phyloP scores from a whole-genome alignment of 2,888 invertebrate genomes.

The Acronicta aceris region DNA sequence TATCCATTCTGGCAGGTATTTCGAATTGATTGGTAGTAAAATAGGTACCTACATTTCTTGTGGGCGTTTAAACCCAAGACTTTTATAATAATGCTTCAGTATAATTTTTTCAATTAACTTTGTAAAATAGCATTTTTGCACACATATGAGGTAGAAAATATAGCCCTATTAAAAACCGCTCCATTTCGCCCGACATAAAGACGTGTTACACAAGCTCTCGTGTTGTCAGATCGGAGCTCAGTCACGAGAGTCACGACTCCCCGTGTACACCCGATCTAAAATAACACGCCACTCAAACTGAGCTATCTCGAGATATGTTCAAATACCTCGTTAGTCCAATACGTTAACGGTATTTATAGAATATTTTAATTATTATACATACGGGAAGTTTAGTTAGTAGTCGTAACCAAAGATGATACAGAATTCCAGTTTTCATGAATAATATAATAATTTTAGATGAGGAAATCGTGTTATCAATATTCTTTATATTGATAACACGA shows the following conservation, averaged over 20 bases:
- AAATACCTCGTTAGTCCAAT: constrained; percentile 56
- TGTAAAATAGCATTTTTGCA: neutral
- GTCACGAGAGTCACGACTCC: constrained; percentile 73
- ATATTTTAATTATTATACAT: constrained; percentile 60
- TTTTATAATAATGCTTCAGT: too few species aligned
- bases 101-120: constrained; percentile 1
- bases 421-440: constrained; percentile 19
- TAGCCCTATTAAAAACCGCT: constrained; percentile 48
- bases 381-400: constrained; percentile 20
- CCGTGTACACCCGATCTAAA: constrained; percentile 59
- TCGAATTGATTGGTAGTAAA: too few species aligned
- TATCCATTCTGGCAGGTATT: too few species aligned
- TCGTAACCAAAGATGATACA: constrained; percentile 45
- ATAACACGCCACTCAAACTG: constrained; percentile 55
- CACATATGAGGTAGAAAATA: constrained; percentile 21
- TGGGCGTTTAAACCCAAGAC: too few species aligned
- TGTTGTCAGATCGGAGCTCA: constrained; percentile 68
- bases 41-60: too few species aligned
- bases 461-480: constrained; percentile 19
- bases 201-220: constrained; percentile 61
- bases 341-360: constrained; percentile 52
- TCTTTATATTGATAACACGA: too few species aligned
- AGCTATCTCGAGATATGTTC: constrained; percentile 43
- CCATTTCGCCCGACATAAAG: constrained; percentile 63
- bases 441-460: constrained; percentile 19